Percentiles rank a stretch among this genome's conserved stretches.
These are phyloP conservation scores for Spinus pinus DNA, from an alignment of 2,797 vertebrate genomes.

Conservation along the genomic window DNA sequence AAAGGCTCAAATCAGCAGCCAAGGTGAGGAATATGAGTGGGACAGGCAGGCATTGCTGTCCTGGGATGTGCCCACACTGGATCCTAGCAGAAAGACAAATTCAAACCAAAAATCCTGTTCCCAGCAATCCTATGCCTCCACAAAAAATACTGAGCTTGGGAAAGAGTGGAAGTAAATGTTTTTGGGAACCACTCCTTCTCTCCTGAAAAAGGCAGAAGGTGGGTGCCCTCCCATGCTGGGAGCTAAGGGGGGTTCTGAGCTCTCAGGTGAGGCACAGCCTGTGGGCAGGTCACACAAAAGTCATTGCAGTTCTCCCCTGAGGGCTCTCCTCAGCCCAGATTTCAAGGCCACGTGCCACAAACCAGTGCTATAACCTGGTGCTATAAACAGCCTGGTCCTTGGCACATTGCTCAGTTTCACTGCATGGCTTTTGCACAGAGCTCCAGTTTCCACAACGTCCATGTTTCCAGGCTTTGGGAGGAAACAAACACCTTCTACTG, in stretches of 20 bases:
- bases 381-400: neutral
- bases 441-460: neutral
- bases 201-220: neutral
- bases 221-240: neutral
- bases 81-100: neutral
- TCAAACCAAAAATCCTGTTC: neutral
- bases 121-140: rapidly evolving
- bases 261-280: neutral
- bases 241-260: neutral
- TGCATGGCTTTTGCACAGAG: neutral
- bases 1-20: neutral
- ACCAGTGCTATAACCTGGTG: neutral
- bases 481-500: neutral
- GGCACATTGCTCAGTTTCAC: neutral
- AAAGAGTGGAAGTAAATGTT: neutral
- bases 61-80: neutral
- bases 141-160: neutral
- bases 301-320: neutral
- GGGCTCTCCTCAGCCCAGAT: neutral
- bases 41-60: neutral
- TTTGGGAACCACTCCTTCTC: neutral
- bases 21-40: neutral
- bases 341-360: neutral
- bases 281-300: neutral
- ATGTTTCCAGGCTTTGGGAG: neutral